A percentile compares a stretch with the other conserved stretches of the same genome.
Conservation (phyloP, 2,113 vertebrate genomes). For the Zosterops hypoxanthus region DNA sequence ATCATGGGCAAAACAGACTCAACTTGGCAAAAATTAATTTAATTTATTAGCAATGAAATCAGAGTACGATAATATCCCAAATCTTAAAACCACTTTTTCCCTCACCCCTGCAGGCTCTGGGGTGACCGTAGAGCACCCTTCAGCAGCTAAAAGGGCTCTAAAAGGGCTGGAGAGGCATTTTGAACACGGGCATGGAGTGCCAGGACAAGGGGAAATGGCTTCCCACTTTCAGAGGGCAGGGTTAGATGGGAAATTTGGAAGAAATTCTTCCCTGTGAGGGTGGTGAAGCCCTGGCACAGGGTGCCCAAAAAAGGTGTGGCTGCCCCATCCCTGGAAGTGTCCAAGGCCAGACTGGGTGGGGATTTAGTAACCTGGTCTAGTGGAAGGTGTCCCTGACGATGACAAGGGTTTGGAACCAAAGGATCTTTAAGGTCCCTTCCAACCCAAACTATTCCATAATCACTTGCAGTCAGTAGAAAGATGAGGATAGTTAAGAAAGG, state of each 20-base stretch:
- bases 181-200: neutral
- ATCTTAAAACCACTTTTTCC: neutral
- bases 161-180: neutral
- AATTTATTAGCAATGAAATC: neutral
- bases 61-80: accelerated
- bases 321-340: neutral
- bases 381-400: neutral
- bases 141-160: neutral
- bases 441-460: neutral
- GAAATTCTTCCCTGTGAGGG: neutral
- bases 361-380: accelerated
- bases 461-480: neutral
- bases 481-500: neutral
- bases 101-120: neutral
- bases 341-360: neutral
- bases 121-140: neutral
- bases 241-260: neutral
- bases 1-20: neutral
- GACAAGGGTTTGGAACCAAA: accelerated
- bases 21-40: neutral
- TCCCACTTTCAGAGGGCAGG: neutral
- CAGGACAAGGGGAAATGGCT: neutral
- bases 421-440: neutral
- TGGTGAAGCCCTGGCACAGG: neutral
- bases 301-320: neutral